Conservation (phyloP, 2,797 vertebrate species). For the Hydrocynus forskahlii region DNA sequence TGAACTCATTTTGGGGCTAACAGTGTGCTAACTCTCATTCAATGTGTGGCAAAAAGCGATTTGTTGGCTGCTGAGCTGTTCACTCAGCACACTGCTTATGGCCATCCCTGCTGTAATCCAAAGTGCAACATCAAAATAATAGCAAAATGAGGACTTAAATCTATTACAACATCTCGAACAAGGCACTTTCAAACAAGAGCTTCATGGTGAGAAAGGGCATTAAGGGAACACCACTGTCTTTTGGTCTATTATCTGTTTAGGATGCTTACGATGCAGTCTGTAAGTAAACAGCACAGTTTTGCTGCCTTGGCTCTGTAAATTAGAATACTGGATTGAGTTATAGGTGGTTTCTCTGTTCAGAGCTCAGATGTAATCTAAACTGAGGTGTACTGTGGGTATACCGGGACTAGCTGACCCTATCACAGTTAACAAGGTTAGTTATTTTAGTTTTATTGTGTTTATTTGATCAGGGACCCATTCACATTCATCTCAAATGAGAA, state of each 20-base stretch:
- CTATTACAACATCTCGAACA: constrained; percentile 1
- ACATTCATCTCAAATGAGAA: too few relatives aligned
- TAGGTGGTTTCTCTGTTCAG: too few relatives aligned
- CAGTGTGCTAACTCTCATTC: constrained; percentile 37
- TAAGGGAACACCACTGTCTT: not conserved
- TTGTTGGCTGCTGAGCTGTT: constrained; percentile 35
- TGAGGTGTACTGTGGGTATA: too few relatives aligned
- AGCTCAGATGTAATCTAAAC: too few relatives aligned
- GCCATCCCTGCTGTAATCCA: constrained; percentile 37
- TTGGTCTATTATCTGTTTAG: not conserved
- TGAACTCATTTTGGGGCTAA: constrained; percentile 36
- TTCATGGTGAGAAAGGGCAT: not conserved
- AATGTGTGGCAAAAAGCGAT: constrained; percentile 41
- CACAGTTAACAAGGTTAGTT: too few relatives aligned
- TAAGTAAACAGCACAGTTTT: not conserved
- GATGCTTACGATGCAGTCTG: not conserved
- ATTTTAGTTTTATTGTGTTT: too few relatives aligned
- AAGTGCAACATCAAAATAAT: constrained; percentile 19
- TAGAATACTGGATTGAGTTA: too few relatives aligned
- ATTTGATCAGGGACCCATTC: too few relatives aligned
- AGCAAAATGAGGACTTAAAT: constrained; percentile 29
- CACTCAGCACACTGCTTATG: constrained; percentile 34
- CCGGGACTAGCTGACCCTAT: too few relatives aligned
- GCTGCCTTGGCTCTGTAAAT: not conserved
- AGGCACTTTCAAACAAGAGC: constrained; percentile 3